Percentiles rank a stretch among this genome's conserved stretches.
Evolutionary conservation across 1,140 invertebrate species (phyloP).

Genomic region (Drosophila willistoni): DNA sequence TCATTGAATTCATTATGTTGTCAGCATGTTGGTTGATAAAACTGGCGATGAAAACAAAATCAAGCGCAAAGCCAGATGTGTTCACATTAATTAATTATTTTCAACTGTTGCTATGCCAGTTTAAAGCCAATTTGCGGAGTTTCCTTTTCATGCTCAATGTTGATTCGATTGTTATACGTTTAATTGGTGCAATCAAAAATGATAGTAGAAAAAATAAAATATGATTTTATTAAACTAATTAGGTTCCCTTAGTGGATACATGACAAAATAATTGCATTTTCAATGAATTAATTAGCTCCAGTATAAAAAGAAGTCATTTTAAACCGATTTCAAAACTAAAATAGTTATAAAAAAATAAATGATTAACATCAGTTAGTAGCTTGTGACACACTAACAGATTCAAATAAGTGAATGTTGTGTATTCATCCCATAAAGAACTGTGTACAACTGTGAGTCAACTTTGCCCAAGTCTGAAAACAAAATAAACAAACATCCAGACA

Average conservation of each 20-base stretch:
- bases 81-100: constrained; percentile 71
- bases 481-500: too few relatives aligned
- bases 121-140: constrained; percentile 28
- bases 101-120: constrained; percentile 32
- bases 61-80: constrained; percentile 19
- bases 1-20: constrained; percentile 76
- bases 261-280: not conserved
- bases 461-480: too few relatives aligned
- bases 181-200: constrained; percentile 1
- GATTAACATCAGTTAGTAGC: not conserved
- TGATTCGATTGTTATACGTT: constrained; percentile 8
- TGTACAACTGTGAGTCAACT: too few relatives aligned
- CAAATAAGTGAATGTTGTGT: not conserved
- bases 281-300: not conserved
- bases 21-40: constrained; percentile 47
- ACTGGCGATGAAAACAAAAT: constrained; percentile 17
- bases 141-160: not conserved
- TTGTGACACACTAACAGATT: not conserved
- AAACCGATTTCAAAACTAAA: not conserved
- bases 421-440: too few relatives aligned
- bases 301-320: not conserved
- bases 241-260: not conserved
- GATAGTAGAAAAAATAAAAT: not conserved
- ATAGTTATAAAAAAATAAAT: not conserved
- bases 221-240: constrained; percentile 8